Conservation (phyloP, 2,797 vertebrate genomes). For the Poeciliopsis infans region DNA sequence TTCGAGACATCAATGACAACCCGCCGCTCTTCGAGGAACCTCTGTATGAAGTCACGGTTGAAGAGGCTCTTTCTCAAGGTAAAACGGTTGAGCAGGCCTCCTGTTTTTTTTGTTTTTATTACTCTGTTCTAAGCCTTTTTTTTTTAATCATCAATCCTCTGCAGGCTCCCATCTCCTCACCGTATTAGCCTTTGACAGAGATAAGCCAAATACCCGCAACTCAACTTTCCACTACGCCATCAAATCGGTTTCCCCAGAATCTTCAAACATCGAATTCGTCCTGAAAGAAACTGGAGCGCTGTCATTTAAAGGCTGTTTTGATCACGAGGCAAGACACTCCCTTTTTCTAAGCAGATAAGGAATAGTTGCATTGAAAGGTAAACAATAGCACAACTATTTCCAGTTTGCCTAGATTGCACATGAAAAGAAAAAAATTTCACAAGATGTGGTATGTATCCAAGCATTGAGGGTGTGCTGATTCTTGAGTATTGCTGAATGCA, state of each 20-base stretch:
- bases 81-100: background rate
- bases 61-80: conserved; percentile 71
- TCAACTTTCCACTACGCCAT: conserved; percentile 73
- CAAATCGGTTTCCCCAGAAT: conserved; percentile 64
- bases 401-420: background rate
- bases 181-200: conserved; percentile 65
- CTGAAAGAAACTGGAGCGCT: conserved; percentile 56
- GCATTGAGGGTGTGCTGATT: background rate
- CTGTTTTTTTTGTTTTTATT: background rate
- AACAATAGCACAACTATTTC: conserved; percentile 2
- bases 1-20: conserved; percentile 81
- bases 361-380: background rate
- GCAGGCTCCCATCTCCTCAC: conserved; percentile 55
- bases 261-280: conserved; percentile 58
- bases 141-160: background rate
- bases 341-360: background rate
- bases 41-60: conserved; percentile 58
- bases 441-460: background rate
- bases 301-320: conserved; percentile 77
- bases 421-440: background rate
- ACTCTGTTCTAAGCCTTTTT: no score
- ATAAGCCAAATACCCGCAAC: conserved; percentile 58
- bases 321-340: conserved; percentile 63
- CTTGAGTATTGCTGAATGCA: background rate
- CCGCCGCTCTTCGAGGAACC: conserved; percentile 61